These are phyloP conservation scores for Styela plicata DNA, from an alignment of 23 tunicate genomes.

Conservation along the genomic window DNA sequence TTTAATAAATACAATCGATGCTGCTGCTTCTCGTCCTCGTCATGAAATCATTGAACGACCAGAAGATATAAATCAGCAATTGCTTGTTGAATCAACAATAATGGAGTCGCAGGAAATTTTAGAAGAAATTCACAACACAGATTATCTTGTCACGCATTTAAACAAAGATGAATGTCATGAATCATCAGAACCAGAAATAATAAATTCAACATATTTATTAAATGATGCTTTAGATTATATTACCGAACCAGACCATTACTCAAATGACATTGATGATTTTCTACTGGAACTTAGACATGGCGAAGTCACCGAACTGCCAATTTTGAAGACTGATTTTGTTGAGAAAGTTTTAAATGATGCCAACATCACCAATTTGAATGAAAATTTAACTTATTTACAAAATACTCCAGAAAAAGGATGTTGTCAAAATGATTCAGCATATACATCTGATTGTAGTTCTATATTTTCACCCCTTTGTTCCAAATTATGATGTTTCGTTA, in stretches of 20 bases:
- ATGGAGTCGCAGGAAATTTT: too few relatives aligned
- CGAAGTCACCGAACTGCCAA: not conserved
- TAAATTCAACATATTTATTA: not conserved
- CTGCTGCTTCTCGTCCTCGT: not conserved
- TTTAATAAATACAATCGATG: constrained; percentile 4
- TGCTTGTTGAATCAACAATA: too few relatives aligned
- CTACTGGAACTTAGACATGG: too few relatives aligned
- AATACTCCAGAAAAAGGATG: not conserved
- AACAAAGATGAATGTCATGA: not conserved
- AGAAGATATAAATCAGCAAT: too few relatives aligned
- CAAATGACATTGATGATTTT: too few relatives aligned
- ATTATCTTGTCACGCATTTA: not conserved
- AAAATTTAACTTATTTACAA: too few relatives aligned
- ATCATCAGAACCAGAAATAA: not conserved
- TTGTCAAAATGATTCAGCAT: not conserved
- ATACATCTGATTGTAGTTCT: not conserved
- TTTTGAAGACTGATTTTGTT: not conserved
- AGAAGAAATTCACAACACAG: too few relatives aligned
- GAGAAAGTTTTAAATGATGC: not conserved
- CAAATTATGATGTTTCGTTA: too few relatives aligned
- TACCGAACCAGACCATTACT: too few relatives aligned
- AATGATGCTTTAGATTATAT: too few relatives aligned
- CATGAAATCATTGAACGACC: not conserved
- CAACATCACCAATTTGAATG: too few relatives aligned
- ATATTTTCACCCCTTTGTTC: not conserved